phyloP scores from a whole-genome alignment of 2,888 invertebrate genomes.

The Tineola bisselliella region DNA sequence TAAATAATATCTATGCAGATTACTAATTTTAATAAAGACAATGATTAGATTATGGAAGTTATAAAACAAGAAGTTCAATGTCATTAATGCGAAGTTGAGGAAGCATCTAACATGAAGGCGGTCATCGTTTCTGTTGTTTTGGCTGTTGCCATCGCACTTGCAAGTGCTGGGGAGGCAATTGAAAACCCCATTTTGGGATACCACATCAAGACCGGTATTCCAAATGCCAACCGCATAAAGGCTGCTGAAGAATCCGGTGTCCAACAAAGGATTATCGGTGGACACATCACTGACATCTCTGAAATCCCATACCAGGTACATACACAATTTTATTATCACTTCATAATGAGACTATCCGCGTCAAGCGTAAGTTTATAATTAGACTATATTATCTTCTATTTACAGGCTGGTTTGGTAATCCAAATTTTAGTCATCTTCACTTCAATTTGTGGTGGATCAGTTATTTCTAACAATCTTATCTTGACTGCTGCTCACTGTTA shows the following conservation, averaged over 20 bases:
- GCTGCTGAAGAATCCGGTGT: slow-evolving; percentile 24
- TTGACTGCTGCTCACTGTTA: slow-evolving; percentile 34
- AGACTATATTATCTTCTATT: slow-evolving; percentile 1
- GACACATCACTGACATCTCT: slow-evolving; percentile 26
- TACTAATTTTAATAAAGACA: slow-evolving; percentile 1
- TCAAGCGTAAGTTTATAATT: too few species aligned
- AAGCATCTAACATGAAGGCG: slow-evolving; percentile 20
- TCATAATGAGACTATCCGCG: background rate
- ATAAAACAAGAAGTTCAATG: slow-evolving; percentile 7
- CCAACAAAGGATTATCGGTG: slow-evolving; percentile 32
- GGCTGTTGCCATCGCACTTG: slow-evolving; percentile 23
- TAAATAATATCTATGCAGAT: background rate
- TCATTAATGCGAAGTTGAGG: background rate
- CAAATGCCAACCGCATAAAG: slow-evolving; percentile 28
- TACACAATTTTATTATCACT: background rate
- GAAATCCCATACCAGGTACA: slow-evolving; percentile 38
- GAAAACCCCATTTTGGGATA: slow-evolving; percentile 27
- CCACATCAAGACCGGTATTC: slow-evolving; percentile 34
- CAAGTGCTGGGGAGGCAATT: slow-evolving; percentile 21
- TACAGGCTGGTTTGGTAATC: slow-evolving; percentile 37
- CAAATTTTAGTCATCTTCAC: slow-evolving; percentile 25
- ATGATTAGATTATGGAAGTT: slow-evolving; percentile 3
- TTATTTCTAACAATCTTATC: slow-evolving; percentile 26
- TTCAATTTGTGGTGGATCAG: slow-evolving; percentile 35
- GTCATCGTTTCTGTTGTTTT: slow-evolving; percentile 19